These are phyloP conservation scores for Pitangus sulphuratus DNA, from an alignment of 2,797 vertebrate species.

Conservation along the genomic window DNA sequence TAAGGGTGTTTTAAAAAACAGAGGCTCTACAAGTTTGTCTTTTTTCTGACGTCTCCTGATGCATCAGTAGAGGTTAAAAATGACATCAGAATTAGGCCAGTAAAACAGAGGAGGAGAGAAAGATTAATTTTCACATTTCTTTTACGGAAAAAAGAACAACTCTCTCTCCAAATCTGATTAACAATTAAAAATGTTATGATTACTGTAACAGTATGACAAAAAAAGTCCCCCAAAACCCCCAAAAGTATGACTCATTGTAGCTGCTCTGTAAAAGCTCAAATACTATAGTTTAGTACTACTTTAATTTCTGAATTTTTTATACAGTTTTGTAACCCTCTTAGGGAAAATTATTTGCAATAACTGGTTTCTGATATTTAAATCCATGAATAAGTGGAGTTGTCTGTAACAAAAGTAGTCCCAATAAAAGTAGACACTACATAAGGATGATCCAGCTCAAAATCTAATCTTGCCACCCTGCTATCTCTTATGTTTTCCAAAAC, in stretches of 20 bases:
- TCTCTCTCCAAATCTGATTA: neutral
- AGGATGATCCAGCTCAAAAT: neutral
- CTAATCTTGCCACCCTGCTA: neutral
- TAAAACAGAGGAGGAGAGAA: neutral
- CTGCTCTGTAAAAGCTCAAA: neutral
- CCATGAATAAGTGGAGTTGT: neutral
- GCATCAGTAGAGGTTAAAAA: neutral
- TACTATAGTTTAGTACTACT: neutral
- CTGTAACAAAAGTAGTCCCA: neutral
- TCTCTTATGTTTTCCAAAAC: neutral
- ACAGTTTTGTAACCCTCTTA: neutral
- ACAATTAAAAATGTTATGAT: neutral
- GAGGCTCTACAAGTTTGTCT: rapidly evolving
- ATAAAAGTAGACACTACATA: neutral
- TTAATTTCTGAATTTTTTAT: neutral
- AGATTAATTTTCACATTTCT: neutral
- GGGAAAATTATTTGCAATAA: neutral
- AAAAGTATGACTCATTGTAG: neutral
- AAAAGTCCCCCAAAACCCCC: neutral
- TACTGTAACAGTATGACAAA: neutral
- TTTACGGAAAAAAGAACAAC: neutral
- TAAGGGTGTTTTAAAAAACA: neutral
- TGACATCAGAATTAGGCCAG: neutral
- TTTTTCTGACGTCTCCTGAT: rapidly evolving
- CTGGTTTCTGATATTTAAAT: neutral